These are phyloP conservation scores for Cyclophora punctaria DNA, from an alignment of 2,888 invertebrate species.

Conservation along the genomic window DNA sequence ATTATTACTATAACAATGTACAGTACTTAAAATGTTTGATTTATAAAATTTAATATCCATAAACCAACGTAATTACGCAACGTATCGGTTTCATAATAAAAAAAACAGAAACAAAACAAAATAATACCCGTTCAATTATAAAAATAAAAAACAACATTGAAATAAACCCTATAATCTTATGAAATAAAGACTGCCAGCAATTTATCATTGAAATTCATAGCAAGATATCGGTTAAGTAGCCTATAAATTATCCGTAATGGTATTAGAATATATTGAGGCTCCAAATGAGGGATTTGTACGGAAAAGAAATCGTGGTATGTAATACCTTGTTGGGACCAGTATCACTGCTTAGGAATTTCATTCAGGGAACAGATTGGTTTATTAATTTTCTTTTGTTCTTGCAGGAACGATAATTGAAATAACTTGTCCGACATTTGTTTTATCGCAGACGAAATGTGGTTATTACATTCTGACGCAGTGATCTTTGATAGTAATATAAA, in stretches of 20 bases:
- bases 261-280: slow-evolving; percentile 16
- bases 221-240: slow-evolving; percentile 20
- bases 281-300: slow-evolving; percentile 12
- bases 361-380: too few species aligned
- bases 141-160: background rate
- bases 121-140: background rate
- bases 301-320: slow-evolving; percentile 5
- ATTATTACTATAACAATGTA: background rate
- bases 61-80: background rate
- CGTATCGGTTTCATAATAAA: background rate
- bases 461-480: too few species aligned
- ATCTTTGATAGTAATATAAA: too few species aligned
- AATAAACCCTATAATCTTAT: slow-evolving; percentile 1
- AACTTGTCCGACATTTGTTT: too few species aligned
- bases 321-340: background rate
- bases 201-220: slow-evolving; percentile 21
- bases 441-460: too few species aligned
- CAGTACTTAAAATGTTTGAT: background rate
- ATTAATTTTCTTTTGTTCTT: too few species aligned
- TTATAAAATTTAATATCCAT: background rate
- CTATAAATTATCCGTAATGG: slow-evolving; percentile 19
- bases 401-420: too few species aligned
- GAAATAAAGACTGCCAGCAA: slow-evolving; percentile 15
- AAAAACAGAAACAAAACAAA: background rate
- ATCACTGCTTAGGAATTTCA: too few species aligned